Base-by-base conservation (phyloP, 2,113 vertebrate species). In the Puffinus mauretanicus region DNA sequence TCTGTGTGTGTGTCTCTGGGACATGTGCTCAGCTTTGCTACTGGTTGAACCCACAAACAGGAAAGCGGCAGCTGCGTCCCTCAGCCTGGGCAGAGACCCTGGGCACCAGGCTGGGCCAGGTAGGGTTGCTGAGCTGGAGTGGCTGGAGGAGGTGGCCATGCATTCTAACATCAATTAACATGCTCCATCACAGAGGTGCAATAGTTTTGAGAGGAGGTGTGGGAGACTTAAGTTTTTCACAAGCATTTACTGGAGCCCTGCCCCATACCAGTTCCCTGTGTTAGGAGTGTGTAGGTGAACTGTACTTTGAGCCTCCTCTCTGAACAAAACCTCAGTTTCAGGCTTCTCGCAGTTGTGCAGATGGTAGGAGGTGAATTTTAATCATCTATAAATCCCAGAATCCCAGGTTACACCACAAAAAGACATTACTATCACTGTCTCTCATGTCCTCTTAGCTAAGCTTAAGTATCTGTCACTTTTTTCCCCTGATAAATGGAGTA, bases 401-500 rank as follows among this genome's bases (percentile, higher is more conserved):
- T 32, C n/a, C 21, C 24, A 79, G 34, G 12, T 90, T 58, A 21
- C 16, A 65, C 17, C 62, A 73, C 44, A 64, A 84, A 78, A 86
- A 46, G 4, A 7, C 9, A n/a, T 54, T 51, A 9, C 3, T 54
- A 3, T 55, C 13, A 4, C 69, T 51, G 12, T 62, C 16, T 54
- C 6, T 60, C 20, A 29, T 46, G 17, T 42, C 15, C 21, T 79
- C 57, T 69, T 66, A 47, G 42, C 27, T 82, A 55, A 58, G 8
- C 25, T 16, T 71, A n/a, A 62, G 5, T 17, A 42, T 71, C 69
- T 84, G 19, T 64, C 77, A 55, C 7, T 82, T 88, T 77, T 80
- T 38, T 77, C 82, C 72, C 61, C 32, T 0, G 0, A 34, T 76
- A 88, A 14, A 18, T n/a, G 15, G 13, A 76, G 1, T 25, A 38